Evolutionary conservation across 2,888 invertebrate species (phyloP).

Genomic region (Polyommatus iphigenia): DNA sequence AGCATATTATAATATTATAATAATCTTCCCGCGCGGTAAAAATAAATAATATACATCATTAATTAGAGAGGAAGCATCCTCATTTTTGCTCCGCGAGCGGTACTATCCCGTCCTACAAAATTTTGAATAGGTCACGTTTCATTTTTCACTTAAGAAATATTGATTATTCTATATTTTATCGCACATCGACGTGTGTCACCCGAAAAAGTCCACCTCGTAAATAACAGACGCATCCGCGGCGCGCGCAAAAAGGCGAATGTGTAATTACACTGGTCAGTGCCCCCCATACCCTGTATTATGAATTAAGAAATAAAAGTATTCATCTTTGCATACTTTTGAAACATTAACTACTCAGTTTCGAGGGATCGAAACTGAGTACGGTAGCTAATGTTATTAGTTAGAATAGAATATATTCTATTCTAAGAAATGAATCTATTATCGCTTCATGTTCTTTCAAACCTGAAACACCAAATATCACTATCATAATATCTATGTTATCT

Average conservation of each 20-base stretch:
- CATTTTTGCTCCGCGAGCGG: too few relatives aligned
- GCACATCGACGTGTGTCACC: slow-evolving; percentile 54
- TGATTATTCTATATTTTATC: slow-evolving; percentile 1
- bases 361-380: neutral
- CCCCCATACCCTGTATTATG: slow-evolving; percentile 42
- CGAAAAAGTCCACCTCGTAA: slow-evolving; percentile 68
- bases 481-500: too few relatives aligned
- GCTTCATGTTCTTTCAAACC: too few relatives aligned
- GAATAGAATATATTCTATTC: too few relatives aligned
- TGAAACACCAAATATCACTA: too few relatives aligned
- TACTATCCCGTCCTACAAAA: too few relatives aligned
- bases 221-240: slow-evolving; percentile 65
- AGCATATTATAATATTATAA: too few relatives aligned
- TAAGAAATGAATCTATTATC: too few relatives aligned
- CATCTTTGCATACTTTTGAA: neutral
- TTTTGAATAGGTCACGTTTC: neutral
- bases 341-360: neutral
- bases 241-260: slow-evolving; percentile 59
- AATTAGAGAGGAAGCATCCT: too few relatives aligned
- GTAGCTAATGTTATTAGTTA: too few relatives aligned
- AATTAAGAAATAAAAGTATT: slow-evolving; percentile 69
- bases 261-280: slow-evolving; percentile 63
- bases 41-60: too few relatives aligned
- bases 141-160: neutral
- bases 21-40: too few relatives aligned